Evolutionary conservation across 2,113 vertebrate genomes (phyloP), one percentile per base, ranked within the genome.

Genomic region (Microcebus murinus): DNA sequence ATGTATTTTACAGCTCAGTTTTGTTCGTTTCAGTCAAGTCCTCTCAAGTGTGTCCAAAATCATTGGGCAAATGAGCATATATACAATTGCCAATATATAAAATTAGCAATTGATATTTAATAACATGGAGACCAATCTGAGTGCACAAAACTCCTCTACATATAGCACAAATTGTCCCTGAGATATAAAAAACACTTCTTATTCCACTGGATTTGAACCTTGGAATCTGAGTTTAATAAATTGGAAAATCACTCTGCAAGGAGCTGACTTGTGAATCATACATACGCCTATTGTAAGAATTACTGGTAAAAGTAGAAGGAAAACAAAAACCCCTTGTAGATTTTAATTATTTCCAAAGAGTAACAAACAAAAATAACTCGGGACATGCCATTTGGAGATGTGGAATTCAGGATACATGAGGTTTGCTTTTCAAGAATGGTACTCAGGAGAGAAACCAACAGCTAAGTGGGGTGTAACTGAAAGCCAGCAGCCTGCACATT

Each of bases 401-500:
- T 70, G 55, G 39, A 65, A 70, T 80, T 94, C 23, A 63, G 77
- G 65, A 92, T 55, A 93, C 71, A 83, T 76, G 74, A 93, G 76
- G 1, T 79, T 89, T 93, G 93, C 86, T 97, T 95, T 97, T 96
- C 84, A 95, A 90, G 96, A 95, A 97, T 6, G 59, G 27, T 21
- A 11, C 14, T 42, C 39, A 79, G 71, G 45, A 89, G 23, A 90
- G 50, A 92, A 92, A 79, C 14, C 59, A 42, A 89, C 31, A 45
- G 68, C 57, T 73, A 55, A 82, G 17, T 48, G n/a, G 57, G 27
- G 36, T 52, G 25, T 76, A 74, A 87, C 86, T 45, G 36, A 76
- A 61, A 90, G 61, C 88, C 89, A 84, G 71, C 31, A 88, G 97
- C 98, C 96, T 95, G 92, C 95, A 82, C 98, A 95, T 97, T 98